A percentile compares a stretch with the other conserved stretches of the same genome.
Evolutionary conservation across 2,888 invertebrate genomes (phyloP).

Genomic region (Zele albiditarsus): DNA sequence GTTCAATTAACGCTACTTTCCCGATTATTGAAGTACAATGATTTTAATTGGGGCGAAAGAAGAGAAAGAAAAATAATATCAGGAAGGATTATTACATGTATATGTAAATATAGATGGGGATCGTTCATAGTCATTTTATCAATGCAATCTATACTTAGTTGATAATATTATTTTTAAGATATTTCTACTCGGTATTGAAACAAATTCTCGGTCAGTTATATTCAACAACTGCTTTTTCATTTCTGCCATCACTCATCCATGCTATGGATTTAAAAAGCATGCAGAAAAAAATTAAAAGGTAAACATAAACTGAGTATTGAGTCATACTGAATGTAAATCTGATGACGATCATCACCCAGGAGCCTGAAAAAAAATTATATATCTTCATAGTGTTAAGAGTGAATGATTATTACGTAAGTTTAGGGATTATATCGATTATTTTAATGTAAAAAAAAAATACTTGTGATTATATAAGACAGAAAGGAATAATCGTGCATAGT

Average conservation of each 20-base stretch:
- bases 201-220: neutral
- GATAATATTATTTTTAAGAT: slow-evolving; percentile 64
- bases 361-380: slow-evolving; percentile 31
- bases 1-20: neutral
- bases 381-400: slow-evolving; percentile 61
- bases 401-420: slow-evolving; percentile 61
- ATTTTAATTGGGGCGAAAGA: slow-evolving; percentile 38
- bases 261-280: slow-evolving; percentile 31
- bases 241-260: slow-evolving; percentile 21
- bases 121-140: slow-evolving; percentile 70
- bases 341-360: neutral
- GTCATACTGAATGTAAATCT: neutral
- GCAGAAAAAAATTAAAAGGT: neutral
- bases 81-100: slow-evolving; percentile 49
- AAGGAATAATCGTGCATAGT: slow-evolving; percentile 52
- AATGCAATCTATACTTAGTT: slow-evolving; percentile 70
- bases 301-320: neutral
- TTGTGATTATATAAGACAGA: slow-evolving; percentile 53
- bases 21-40: neutral
- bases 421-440: slow-evolving; percentile 60
- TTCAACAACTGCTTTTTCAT: slow-evolving; percentile 21
- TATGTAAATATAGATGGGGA: slow-evolving; percentile 35
- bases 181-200: slow-evolving; percentile 12
- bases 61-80: slow-evolving; percentile 52
- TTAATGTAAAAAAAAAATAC: slow-evolving; percentile 49